Evolutionary conservation across 92 coral and sea anemone genomes (phyloP), one percentile per base, ranked within the genome.

Genomic region (Palythoa grandiflora): DNA sequence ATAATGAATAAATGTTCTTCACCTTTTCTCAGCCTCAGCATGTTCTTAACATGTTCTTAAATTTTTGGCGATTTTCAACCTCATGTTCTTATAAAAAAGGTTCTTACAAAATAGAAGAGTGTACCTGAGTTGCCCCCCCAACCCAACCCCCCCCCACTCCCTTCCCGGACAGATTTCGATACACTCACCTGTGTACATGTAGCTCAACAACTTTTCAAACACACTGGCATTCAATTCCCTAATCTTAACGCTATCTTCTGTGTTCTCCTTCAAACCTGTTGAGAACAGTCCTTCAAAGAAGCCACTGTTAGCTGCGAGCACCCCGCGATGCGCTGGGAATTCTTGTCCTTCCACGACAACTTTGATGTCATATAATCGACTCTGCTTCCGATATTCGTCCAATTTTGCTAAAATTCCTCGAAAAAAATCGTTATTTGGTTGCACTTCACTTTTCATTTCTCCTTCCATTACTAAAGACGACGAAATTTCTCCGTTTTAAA

Each of bases 121-220:
- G n/a, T n/a, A n/a, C n/a, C n/a, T n/a, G n/a, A n/a, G n/a, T n/a
- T n/a, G n/a, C n/a, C n/a, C n/a, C n/a, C n/a, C n/a, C n/a, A n/a
- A n/a, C n/a, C n/a, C n/a, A n/a, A n/a, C n/a, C n/a, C n/a, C n/a
- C n/a, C n/a, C 28, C 28, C 28, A 28, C 28, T 28, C 28, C 28
- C 28, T 28, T 28, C 28, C 28, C 28, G 28, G 28, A 0, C 28
- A 28, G 6, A 77, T 51, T 52, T 3, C 15, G 57, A 44, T 3
- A 35, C 5, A 47, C 86, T 81, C 10, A 68, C 86, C 86, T 1
- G 86, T 81, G 75, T 81, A 81, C 86, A 81, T 47, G 86, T 81
- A 81, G 17, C 47, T 47, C 59, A 81, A 40, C 61, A 81, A 48
- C 60, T 81, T 47, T 65, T 81, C 75, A 35, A 81, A 81, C 75